A percentile compares a stretch with the other conserved stretches of the same genome.
These are phyloP conservation scores for Crotophaga sulcirostris DNA, from an alignment of 2,113 vertebrate species.

Conservation along the genomic window DNA sequence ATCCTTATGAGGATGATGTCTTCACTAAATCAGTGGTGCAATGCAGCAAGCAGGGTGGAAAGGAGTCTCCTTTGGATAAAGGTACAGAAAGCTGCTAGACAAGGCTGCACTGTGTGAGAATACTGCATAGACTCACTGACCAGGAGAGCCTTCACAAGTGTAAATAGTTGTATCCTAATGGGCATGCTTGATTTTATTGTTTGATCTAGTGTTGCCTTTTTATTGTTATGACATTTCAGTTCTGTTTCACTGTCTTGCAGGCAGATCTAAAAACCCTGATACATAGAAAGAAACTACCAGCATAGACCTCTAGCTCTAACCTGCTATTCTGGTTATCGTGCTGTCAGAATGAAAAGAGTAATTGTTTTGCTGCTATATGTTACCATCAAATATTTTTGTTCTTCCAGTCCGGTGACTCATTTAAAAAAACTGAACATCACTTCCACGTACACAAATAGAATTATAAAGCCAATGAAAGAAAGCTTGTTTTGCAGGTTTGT, in stretches of 20 bases:
- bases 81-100: slow-evolving; percentile 63
- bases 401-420: slow-evolving; percentile 54
- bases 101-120: slow-evolving; percentile 8
- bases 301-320: slow-evolving; percentile 34
- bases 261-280: slow-evolving; percentile 26
- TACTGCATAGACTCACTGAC: slow-evolving; percentile 8
- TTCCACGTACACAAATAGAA: slow-evolving; percentile 47
- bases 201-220: slow-evolving; percentile 32
- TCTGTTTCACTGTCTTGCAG: slow-evolving; percentile 33
- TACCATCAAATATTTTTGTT: slow-evolving; percentile 63
- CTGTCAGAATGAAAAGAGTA: slow-evolving; percentile 53
- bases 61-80: slow-evolving; percentile 68
- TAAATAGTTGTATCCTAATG: background rate
- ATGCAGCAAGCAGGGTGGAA: slow-evolving; percentile 78
- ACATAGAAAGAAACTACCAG: background rate
- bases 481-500: slow-evolving; percentile 24
- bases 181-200: slow-evolving; percentile 26
- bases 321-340: slow-evolving; percentile 41
- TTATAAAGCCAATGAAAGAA: slow-evolving; percentile 37
- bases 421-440: slow-evolving; percentile 51
- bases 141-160: background rate
- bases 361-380: slow-evolving; percentile 61
- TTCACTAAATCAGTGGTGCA: slow-evolving; percentile 81
- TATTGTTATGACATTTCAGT: slow-evolving; percentile 42
- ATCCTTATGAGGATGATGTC: slow-evolving; percentile 76